Evolutionary conservation across 2,113 vertebrate genomes (phyloP).

Genomic region (Hippocampus barbouri): DNA sequence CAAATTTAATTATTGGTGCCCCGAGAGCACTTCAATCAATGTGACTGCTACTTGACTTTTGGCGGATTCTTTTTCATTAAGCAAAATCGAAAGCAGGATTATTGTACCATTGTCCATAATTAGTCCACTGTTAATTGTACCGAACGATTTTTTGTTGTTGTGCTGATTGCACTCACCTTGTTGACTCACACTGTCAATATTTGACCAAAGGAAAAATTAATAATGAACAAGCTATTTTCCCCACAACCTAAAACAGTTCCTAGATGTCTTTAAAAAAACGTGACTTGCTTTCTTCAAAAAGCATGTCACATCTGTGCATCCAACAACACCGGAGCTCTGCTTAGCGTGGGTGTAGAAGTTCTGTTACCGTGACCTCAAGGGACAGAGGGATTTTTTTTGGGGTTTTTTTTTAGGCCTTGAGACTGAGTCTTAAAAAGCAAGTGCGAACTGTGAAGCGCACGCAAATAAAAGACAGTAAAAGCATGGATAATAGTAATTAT

Average conservation of each 20-base stretch:
- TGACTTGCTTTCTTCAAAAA: no score
- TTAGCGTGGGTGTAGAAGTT: no score
- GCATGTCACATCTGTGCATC: no score
- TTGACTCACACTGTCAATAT: background rate
- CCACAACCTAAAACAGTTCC: background rate
- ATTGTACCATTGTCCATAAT: background rate
- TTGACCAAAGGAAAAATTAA: background rate
- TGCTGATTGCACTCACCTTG: background rate
- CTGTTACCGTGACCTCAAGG: no score
- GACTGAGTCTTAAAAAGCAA: no score
- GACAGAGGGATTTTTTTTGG: no score
- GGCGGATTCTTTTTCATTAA: background rate
- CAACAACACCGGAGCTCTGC: no score
- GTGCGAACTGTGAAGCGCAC: no score
- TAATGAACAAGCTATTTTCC: background rate
- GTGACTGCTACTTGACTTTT: slow-evolving; percentile 25
- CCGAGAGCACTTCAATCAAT: slow-evolving; percentile 28
- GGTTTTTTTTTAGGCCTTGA: no score
- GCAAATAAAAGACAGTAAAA: no score
- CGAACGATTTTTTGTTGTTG: background rate
- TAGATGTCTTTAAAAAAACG: no score
- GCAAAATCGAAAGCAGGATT: background rate
- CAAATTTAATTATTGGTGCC: background rate
- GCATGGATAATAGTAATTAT: no score
- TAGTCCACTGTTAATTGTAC: background rate